Evolutionary conservation across 2,888 invertebrate genomes (phyloP).

Genomic region (Heliconius aoede): DNA sequence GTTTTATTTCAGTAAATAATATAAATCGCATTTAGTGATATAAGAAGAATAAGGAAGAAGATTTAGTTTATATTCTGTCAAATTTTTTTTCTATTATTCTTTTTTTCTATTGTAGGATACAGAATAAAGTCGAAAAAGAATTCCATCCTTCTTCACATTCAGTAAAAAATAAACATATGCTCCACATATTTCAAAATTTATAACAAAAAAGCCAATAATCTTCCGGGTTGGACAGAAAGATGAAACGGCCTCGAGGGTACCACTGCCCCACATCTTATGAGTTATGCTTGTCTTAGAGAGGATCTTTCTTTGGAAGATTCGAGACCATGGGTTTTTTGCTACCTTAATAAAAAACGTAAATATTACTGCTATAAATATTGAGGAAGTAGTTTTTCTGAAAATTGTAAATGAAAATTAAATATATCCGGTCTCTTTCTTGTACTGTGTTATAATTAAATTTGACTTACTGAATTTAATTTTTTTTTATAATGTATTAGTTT

Average conservation of each 20-base stretch:
- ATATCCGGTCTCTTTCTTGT: not conserved
- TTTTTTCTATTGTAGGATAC: too few relatives aligned
- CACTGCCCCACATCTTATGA: slow-evolving; percentile 47
- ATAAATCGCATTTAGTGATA: too few relatives aligned
- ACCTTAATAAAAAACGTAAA: slow-evolving; percentile 25
- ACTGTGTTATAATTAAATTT: not conserved
- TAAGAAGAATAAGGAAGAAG: too few relatives aligned
- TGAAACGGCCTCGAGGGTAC: slow-evolving; percentile 47
- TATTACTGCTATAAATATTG: slow-evolving; percentile 8
- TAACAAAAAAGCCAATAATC: slow-evolving; percentile 38
- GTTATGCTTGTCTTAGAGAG: slow-evolving; percentile 46
- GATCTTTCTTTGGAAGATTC: slow-evolving; percentile 26
- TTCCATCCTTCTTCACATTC: too few relatives aligned
- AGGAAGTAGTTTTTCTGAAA: not conserved
- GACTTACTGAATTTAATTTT: too few relatives aligned
- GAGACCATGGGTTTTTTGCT: slow-evolving; percentile 28
- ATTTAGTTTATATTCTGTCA: too few relatives aligned
- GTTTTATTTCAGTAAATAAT: too few relatives aligned
- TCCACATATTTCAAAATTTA: not conserved
- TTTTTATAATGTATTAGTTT: too few relatives aligned
- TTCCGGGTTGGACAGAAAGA: slow-evolving; percentile 39
- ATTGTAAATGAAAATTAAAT: not conserved
- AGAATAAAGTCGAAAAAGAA: too few relatives aligned
- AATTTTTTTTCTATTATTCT: too few relatives aligned
- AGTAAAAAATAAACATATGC: not conserved